Evolutionary conservation across 2,888 invertebrate genomes (phyloP).

Genomic region (Seira musarum): DNA sequence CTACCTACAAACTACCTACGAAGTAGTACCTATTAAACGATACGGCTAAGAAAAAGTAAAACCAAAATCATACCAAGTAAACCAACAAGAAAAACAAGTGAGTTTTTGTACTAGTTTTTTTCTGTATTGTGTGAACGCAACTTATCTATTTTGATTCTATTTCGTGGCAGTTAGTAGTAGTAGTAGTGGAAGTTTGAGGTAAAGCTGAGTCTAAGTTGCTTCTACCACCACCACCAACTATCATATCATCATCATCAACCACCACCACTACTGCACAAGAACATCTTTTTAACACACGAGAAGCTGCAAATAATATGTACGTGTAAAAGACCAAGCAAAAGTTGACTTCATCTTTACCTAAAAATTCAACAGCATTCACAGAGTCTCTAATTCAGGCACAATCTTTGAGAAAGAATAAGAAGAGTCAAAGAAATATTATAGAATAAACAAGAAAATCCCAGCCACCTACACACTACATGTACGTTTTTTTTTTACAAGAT

Average conservation of each 20-base stretch:
- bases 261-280: neutral
- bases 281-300: neutral
- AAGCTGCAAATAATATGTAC: neutral
- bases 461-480: conserved; percentile 41
- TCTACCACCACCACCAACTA: neutral
- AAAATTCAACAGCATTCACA: neutral
- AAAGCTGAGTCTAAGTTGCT: neutral
- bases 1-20: neutral
- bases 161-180: neutral
- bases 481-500: conserved; percentile 23
- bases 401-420: neutral
- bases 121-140: neutral
- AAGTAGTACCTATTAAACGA: neutral
- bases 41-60: too few species aligned
- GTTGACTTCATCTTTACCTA: conserved; percentile 13
- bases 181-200: neutral
- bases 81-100: neutral
- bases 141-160: neutral
- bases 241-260: neutral
- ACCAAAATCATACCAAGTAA: neutral
- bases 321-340: neutral
- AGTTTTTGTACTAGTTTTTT: neutral
- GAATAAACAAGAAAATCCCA: conserved; percentile 38
- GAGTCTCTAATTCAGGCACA: neutral
- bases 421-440: conserved; percentile 19